A percentile compares a stretch with the other conserved stretches of the same genome.
phyloP scores from a whole-genome alignment of 2,888 invertebrate species.

The Drosophila subsilvestris region DNA sequence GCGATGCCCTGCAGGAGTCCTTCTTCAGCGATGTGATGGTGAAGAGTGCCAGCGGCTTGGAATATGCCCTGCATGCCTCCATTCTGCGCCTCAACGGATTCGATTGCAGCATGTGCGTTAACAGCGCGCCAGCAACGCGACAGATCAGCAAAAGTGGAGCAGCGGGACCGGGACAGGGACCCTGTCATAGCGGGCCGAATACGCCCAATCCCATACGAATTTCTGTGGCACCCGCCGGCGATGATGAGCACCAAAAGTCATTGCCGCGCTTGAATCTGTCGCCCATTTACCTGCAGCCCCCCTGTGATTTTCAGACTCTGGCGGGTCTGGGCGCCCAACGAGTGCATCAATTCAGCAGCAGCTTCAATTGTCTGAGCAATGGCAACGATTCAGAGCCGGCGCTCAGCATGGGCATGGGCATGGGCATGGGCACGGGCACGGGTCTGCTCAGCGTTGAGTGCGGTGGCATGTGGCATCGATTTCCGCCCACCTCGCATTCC shows the following conservation, averaged over 20 bases:
- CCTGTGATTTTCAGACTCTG: slow-evolving; percentile 54
- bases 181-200: slow-evolving; percentile 50
- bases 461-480: slow-evolving; percentile 50
- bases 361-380: slow-evolving; percentile 80
- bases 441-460: slow-evolving; percentile 46
- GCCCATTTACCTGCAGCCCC: slow-evolving; percentile 79
- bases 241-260: slow-evolving; percentile 64
- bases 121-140: slow-evolving; percentile 23
- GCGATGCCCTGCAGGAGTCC: slow-evolving; percentile 87
- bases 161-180: background rate
- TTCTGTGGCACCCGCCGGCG: slow-evolving; percentile 60
- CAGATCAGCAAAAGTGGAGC: background rate
- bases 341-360: slow-evolving; percentile 74
- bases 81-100: slow-evolving; percentile 86
- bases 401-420: background rate
- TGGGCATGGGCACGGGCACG: background rate
- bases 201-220: slow-evolving; percentile 74
- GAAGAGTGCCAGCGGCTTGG: slow-evolving; percentile 77
- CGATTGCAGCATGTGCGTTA: slow-evolving; percentile 85
- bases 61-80: slow-evolving; percentile 86
- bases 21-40: slow-evolving; percentile 87
- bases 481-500: slow-evolving; percentile 77
- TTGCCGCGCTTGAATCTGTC: slow-evolving; percentile 76
- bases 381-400: slow-evolving; percentile 30
- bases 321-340: slow-evolving; percentile 50